phyloP scores from a whole-genome alignment of 2,888 invertebrate genomes.

The Noctua janthe region DNA sequence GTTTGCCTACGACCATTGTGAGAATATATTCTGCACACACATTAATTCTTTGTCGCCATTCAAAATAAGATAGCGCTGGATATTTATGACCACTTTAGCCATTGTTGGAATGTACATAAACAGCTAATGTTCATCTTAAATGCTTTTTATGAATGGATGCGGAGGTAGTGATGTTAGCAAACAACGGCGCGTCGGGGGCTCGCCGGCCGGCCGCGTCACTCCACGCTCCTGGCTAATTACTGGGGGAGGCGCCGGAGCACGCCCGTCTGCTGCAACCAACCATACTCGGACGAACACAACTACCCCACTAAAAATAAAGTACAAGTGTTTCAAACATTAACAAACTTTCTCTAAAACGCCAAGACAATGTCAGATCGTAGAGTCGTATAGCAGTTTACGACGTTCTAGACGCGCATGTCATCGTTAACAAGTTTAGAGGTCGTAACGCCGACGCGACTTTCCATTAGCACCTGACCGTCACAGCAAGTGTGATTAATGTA shows the following conservation, averaged over 20 bases:
- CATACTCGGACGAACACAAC: slow-evolving; percentile 45
- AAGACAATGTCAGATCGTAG: slow-evolving; percentile 51
- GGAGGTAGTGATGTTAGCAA: slow-evolving; percentile 72
- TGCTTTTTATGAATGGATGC: slow-evolving; percentile 65
- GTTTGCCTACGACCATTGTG: slow-evolving; percentile 4
- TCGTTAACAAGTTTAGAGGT: slow-evolving; percentile 74
- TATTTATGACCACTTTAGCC: slow-evolving; percentile 63
- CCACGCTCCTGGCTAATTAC: slow-evolving; percentile 74
- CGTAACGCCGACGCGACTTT: slow-evolving; percentile 75
- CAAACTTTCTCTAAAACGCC: slow-evolving; percentile 47
- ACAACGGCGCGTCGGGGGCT: slow-evolving; percentile 66
- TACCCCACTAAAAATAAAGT: slow-evolving; percentile 56
- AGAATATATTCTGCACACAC: slow-evolving; percentile 32
- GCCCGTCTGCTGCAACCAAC: slow-evolving; percentile 19
- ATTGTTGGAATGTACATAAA: slow-evolving; percentile 49
- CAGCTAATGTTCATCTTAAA: slow-evolving; percentile 54
- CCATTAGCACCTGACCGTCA: slow-evolving; percentile 85
- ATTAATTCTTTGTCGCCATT: slow-evolving; percentile 28
- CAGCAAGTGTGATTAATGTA: slow-evolving; percentile 85
- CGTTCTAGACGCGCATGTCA: slow-evolving; percentile 68
- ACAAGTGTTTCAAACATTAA: slow-evolving; percentile 32
- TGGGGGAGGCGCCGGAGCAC: slow-evolving; percentile 64
- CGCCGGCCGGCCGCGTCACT: slow-evolving; percentile 67
- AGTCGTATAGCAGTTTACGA: slow-evolving; percentile 73
- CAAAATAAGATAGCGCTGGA: slow-evolving; percentile 36